These are phyloP conservation scores for Drosophila bunnanda DNA, from an alignment of 2,888 invertebrate genomes.

Conservation along the genomic window DNA sequence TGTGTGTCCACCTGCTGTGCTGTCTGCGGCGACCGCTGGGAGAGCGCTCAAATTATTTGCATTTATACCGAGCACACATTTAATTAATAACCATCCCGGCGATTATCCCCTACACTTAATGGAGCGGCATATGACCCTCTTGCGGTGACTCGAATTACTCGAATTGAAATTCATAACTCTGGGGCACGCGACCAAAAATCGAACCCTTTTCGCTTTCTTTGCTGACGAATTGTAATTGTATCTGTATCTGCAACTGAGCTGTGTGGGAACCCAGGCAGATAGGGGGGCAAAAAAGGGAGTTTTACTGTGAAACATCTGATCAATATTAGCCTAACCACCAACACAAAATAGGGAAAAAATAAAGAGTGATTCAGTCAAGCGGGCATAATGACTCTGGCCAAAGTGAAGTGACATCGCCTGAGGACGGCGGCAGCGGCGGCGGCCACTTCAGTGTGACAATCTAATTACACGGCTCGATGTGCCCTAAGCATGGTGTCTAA, in stretches of 20 bases:
- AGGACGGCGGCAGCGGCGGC: conserved; percentile 29
- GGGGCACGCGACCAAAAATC: conserved; percentile 31
- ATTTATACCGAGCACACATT: conserved; percentile 39
- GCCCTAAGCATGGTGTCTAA: conserved; percentile 45
- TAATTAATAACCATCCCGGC: conserved; percentile 43
- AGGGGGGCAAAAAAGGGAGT: too few species aligned
- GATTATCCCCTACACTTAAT: conserved; percentile 33
- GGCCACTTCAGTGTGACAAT: conserved; percentile 72
- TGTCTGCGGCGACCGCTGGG: conserved; percentile 24
- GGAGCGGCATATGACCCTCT: conserved; percentile 30
- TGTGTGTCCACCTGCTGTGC: conserved; percentile 28
- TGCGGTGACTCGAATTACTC: conserved; percentile 24
- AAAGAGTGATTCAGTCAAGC: conserved; percentile 48
- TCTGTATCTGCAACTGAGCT: conserved; percentile 10
- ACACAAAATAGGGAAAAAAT: background rate
- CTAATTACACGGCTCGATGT: conserved; percentile 76
- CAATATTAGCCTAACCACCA: background rate
- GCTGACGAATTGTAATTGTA: conserved; percentile 16
- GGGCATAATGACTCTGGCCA: conserved; percentile 45
- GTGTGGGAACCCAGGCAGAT: conserved; percentile 7
- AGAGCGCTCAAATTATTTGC: conserved; percentile 43
- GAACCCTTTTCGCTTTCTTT: conserved; percentile 9
- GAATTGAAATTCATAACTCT: conserved; percentile 11
- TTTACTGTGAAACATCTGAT: background rate
- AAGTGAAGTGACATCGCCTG: conserved; percentile 41